Evolutionary conservation across 1,140 invertebrate species (phyloP).

Genomic region (Drosophila asahinai): DNA sequence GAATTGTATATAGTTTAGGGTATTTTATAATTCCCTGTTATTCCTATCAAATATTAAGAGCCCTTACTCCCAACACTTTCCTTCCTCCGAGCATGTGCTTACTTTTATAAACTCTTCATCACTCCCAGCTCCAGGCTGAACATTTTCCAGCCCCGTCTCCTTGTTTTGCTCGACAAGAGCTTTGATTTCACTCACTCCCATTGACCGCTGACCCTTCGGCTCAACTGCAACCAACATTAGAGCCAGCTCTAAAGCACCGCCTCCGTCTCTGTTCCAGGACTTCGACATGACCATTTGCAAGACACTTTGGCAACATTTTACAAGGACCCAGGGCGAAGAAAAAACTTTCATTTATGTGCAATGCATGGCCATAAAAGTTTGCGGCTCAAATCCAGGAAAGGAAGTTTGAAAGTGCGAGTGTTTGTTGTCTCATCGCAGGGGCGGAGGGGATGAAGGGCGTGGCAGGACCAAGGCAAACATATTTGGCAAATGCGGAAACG

Average conservation of each 20-base stretch:
- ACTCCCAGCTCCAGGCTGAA: background rate
- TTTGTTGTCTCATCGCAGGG: constrained; percentile 52
- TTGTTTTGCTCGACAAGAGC: constrained; percentile 29
- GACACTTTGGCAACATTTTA: constrained; percentile 63
- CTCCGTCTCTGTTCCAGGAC: constrained; percentile 1
- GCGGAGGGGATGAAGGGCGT: constrained; percentile 1
- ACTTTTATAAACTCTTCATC: constrained; percentile 15
- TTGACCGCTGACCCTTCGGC: constrained; percentile 34
- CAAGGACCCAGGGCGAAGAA: constrained; percentile 45
- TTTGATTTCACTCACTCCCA: constrained; percentile 49
- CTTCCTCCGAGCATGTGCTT: background rate
- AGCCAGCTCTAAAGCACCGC: constrained; percentile 7
- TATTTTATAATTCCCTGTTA: background rate
- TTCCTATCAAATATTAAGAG: background rate
- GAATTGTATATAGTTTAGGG: background rate
- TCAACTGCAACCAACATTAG: constrained; percentile 25
- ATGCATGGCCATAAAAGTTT: constrained; percentile 80
- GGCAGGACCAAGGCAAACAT: constrained; percentile 69
- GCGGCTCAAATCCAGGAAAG: constrained; percentile 34
- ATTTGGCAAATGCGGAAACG: constrained; percentile 80
- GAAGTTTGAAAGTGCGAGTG: constrained; percentile 79
- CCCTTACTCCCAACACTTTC: background rate
- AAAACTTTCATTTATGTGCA: constrained; percentile 81
- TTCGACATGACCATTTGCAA: constrained; percentile 61
- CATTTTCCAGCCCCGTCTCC: background rate